Base-by-base conservation (phyloP, 2,113 vertebrate genomes). In the Chionodraco myersi region DNA sequence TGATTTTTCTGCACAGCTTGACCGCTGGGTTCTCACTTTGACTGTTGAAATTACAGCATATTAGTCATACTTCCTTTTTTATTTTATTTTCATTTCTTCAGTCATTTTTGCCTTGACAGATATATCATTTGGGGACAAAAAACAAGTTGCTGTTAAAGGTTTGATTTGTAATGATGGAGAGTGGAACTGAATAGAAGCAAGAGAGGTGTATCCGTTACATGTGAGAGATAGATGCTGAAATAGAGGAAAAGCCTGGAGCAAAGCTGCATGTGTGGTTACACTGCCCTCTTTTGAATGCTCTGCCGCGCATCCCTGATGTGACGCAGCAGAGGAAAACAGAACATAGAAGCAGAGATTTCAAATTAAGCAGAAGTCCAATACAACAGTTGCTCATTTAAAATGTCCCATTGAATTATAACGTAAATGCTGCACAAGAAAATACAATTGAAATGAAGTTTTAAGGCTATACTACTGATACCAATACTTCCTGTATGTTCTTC, bases 281-380 rank as follows among this genome's bases (percentile, higher is more conserved):
- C 92, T 93, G 89, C 90, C 90, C 89, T 91, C 90, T 89, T 88
- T 92, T 89, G 90, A 90, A 81, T 79, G 73, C 77, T 70, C 72
- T 44, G 79, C 82, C 79, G 59, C 48, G 80, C 52, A 41, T 79
- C 56, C 48, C 13, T 2, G 16, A 72, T 36, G 57, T 58, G 64
- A 61, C 49, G 62, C 47, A 75, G 65, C 21, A 26, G 45, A 13
- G 59, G 82, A 65, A 78, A 6, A 30, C 1, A 69, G 7, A 56
- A 54, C 60, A 7, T 21, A 30, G 8, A 61, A 18, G 54, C 0
- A 6, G 41, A 41, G 4, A 54, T 67, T 18, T 34, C 34, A 75
- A 59, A 56, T 49, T 30, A 18, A 67, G 30, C 6, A 54, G n/a
- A 58, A 45, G 53, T 49, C 3, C 7, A 23, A 26, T 2, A 23